Percentiles rank a stretch among this genome's conserved stretches.
phyloP scores from a whole-genome alignment of 1,140 invertebrate species.

The Eumaeus atala region DNA sequence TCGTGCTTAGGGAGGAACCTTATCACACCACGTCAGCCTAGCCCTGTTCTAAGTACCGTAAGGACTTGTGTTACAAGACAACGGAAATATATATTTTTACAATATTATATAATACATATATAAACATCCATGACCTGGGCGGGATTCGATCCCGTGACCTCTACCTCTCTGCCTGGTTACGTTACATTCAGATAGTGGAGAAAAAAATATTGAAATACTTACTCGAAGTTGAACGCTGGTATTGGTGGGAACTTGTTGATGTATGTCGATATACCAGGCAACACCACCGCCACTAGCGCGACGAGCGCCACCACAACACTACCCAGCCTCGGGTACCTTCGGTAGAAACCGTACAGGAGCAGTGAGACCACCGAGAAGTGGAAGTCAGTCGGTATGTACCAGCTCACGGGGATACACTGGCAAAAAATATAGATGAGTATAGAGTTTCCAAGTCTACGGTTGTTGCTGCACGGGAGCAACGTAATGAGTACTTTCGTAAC shows the following conservation, averaged over 20 bases:
- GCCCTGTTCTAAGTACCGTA: no score
- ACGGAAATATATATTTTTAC: not conserved
- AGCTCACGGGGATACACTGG: slow-evolving; percentile 82
- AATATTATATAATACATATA: no score
- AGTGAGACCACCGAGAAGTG: slow-evolving; percentile 81
- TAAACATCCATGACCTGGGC: no score
- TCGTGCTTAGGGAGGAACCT: no score
- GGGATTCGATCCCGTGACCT: no score
- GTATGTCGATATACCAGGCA: slow-evolving; percentile 69
- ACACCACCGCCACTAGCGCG: slow-evolving; percentile 36
- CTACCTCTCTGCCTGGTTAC: not conserved
- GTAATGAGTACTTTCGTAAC: no score
- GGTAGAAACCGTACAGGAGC: slow-evolving; percentile 74
- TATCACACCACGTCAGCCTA: no score
- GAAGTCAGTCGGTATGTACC: slow-evolving; percentile 87
- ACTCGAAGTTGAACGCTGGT: slow-evolving; percentile 72
- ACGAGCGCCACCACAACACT: slow-evolving; percentile 36
- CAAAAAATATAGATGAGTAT: slow-evolving; percentile 25
- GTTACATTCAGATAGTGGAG: no score
- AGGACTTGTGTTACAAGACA: no score
- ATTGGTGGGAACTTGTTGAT: slow-evolving; percentile 61
- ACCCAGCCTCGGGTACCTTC: slow-evolving; percentile 34
- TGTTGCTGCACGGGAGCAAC: not conserved
- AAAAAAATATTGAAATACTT: slow-evolving; percentile 42
- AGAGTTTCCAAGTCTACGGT: not conserved